A percentile compares a stretch with the other conserved stretches of the same genome.
These are phyloP conservation scores for Argyresthia albistria DNA, from an alignment of 2,888 invertebrate species.

Conservation along the genomic window DNA sequence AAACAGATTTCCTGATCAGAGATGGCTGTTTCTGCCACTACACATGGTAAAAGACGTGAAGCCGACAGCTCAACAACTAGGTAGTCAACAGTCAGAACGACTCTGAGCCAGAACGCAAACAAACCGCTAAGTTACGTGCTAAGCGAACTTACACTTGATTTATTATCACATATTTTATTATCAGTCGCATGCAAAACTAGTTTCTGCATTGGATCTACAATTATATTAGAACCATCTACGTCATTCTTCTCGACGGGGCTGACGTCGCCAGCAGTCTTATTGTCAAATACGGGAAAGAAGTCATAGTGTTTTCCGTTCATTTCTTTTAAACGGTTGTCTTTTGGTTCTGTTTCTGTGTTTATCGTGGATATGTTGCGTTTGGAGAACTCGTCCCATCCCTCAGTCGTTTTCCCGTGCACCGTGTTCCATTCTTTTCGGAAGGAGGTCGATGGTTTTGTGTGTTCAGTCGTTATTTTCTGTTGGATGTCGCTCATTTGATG, in stretches of 20 bases:
- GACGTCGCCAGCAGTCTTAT: constrained; percentile 29
- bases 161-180: constrained; percentile 69
- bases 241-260: constrained; percentile 12
- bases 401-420: constrained; percentile 39
- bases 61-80: too few species aligned
- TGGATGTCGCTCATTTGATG: constrained; percentile 65
- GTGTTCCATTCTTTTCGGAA: constrained; percentile 54
- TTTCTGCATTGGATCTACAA: constrained; percentile 68
- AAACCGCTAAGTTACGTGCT: constrained; percentile 40
- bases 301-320: constrained; percentile 58
- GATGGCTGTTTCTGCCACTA: too few species aligned
- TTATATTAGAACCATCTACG: constrained; percentile 57
- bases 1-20: too few species aligned
- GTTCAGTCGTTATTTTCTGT: constrained; percentile 50
- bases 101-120: too few species aligned
- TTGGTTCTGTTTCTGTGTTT: constrained; percentile 24
- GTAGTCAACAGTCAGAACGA: too few species aligned
- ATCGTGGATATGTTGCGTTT: constrained; percentile 52
- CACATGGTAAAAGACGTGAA: too few species aligned
- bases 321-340: constrained; percentile 23
- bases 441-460: constrained; percentile 52
- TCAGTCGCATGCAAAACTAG: constrained; percentile 68
- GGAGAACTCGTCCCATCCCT: constrained; percentile 57
- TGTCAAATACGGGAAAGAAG: constrained; percentile 63
- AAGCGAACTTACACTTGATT: constrained; percentile 63